A percentile compares a stretch with the other conserved stretches of the same genome.
phyloP scores from a whole-genome alignment of 2,797 vertebrate genomes.

The Sebastes baramenuke region DNA sequence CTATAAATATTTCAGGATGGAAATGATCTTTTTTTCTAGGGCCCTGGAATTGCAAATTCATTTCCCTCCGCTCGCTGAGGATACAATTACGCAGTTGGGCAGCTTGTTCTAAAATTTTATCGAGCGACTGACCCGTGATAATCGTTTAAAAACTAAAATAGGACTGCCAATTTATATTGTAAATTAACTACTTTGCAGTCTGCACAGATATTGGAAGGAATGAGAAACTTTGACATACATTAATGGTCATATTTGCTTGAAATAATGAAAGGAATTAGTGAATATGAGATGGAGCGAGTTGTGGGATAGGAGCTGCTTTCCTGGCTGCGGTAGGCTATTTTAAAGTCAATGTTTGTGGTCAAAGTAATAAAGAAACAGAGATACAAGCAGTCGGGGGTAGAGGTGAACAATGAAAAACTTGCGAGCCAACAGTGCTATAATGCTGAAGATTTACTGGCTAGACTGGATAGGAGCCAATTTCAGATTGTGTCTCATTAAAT shows the following conservation, averaged over 20 bases:
- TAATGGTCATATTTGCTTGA: constrained; percentile 15
- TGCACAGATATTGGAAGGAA: not conserved
- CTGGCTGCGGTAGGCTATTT: constrained; percentile 7
- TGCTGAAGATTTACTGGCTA: constrained; percentile 25
- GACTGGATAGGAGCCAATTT: not conserved
- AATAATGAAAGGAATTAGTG: constrained; percentile 26
- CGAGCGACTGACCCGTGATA: constrained; percentile 41
- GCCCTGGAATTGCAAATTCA: constrained; percentile 58
- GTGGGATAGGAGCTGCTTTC: constrained; percentile 12
- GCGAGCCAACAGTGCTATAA: not conserved
- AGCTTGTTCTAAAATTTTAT: constrained; percentile 33
- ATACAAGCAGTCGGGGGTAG: constrained; percentile 21
- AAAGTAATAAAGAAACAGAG: constrained; percentile 38
- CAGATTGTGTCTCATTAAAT: not conserved
- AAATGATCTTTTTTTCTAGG: constrained; percentile 60
- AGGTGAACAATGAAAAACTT: constrained; percentile 41
- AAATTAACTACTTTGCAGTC: constrained; percentile 13
- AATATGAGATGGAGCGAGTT: constrained; percentile 14
- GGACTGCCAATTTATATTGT: constrained; percentile 22
- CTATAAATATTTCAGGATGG: constrained; percentile 72
- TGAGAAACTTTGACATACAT: not conserved
- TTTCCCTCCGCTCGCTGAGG: constrained; percentile 31
- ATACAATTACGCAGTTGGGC: constrained; percentile 48
- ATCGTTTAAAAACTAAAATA: constrained; percentile 31
- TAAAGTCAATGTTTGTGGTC: constrained; percentile 58